Conservation (phyloP, 2,797 vertebrate species). For the Ctenopoma kingsleyae region DNA sequence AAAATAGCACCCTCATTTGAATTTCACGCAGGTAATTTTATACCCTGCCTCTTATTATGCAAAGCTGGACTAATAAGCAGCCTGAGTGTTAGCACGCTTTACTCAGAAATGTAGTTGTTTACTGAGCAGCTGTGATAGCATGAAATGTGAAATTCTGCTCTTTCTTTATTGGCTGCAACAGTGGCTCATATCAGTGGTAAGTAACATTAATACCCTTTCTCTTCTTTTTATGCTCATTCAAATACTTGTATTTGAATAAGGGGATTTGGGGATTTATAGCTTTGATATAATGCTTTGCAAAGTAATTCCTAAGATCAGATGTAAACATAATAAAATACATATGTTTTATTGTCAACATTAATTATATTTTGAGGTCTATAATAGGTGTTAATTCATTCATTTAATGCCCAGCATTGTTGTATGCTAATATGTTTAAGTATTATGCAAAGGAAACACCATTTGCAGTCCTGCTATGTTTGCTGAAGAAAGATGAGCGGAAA, state of each 20-base stretch:
- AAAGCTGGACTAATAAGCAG: constrained; percentile 32
- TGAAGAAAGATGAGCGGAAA: constrained; percentile 16
- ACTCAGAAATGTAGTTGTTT: constrained; percentile 3
- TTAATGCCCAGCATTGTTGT: constrained; percentile 5
- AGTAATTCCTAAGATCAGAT: background rate
- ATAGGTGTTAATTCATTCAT: background rate
- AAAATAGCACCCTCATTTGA: constrained; percentile 64
- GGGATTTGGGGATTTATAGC: background rate
- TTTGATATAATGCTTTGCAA: background rate
- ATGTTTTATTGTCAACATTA: background rate
- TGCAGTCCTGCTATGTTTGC: background rate
- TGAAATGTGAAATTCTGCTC: constrained; percentile 52
- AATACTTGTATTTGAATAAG: background rate
- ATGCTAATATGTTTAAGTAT: constrained; percentile 13
- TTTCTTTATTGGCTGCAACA: constrained; percentile 68
- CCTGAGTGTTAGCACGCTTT: constrained; percentile 13
- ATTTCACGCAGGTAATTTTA: constrained; percentile 66
- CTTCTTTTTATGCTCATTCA: background rate
- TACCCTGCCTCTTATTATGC: constrained; percentile 46
- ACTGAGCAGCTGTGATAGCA: constrained; percentile 21
- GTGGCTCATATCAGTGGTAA: constrained; percentile 77
- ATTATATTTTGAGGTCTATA: constrained; percentile 1
- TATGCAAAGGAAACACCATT: constrained; percentile 1
- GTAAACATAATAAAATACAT: background rate
- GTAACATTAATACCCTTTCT: constrained; percentile 49